Evolutionary conservation across 2,113 vertebrate species (phyloP).

Genomic region (Vidua macroura): DNA sequence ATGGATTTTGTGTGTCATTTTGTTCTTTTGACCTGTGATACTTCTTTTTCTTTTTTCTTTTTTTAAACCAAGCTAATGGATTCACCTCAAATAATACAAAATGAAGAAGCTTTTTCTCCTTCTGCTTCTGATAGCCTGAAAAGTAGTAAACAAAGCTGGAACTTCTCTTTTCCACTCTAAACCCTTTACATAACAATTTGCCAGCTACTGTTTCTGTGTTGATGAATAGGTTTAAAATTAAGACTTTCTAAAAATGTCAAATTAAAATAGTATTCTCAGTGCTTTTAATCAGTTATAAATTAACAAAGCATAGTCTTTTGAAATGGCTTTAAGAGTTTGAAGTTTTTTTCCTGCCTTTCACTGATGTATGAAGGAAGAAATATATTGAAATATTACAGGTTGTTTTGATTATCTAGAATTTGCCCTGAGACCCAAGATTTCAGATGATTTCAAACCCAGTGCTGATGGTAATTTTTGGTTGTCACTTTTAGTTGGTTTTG

Average conservation of each 20-base stretch:
- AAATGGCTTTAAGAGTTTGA: background rate
- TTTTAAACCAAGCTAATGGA: background rate
- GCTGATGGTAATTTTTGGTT: background rate
- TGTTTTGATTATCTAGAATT: background rate
- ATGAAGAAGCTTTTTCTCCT: background rate
- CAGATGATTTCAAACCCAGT: background rate
- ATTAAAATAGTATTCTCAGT: background rate
- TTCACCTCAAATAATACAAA: conserved; percentile 5
- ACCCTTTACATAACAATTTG: background rate
- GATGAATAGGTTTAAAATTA: conserved; percentile 29
- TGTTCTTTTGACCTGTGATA: conserved; percentile 81
- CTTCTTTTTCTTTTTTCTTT: conserved; percentile 4
- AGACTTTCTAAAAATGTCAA: background rate
- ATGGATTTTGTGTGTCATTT: conserved; percentile 66
- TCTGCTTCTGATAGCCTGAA: conserved; percentile 9
- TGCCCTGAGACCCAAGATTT: background rate
- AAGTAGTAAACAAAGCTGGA: background rate
- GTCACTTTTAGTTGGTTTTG: background rate
- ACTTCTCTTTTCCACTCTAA: background rate
- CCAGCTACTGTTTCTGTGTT: conserved; percentile 1
- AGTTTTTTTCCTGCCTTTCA: background rate
- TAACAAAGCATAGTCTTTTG: background rate
- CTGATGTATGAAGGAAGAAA: background rate
- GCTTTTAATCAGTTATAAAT: background rate
- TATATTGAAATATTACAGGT: background rate